Evolutionary conservation across 2,113 vertebrate genomes (phyloP).

Genomic region (Isurus oxyrinchus): DNA sequence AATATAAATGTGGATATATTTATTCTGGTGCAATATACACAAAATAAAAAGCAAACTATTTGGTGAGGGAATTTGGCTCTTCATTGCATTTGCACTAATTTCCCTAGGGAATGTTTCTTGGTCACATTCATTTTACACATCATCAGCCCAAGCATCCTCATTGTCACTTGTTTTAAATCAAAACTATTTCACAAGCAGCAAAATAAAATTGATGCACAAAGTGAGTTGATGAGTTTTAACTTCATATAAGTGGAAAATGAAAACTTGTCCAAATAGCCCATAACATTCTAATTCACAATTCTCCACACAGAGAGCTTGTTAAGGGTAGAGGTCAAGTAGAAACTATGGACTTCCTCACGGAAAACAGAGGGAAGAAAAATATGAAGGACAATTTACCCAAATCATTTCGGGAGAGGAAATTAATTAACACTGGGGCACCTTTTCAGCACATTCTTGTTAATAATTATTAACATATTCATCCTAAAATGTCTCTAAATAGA

Average conservation of each 20-base stretch:
- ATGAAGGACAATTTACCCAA: background rate
- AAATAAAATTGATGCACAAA: background rate
- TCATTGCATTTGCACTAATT: background rate
- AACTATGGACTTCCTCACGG: background rate
- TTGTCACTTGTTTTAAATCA: conserved; percentile 9
- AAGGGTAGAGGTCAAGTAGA: background rate
- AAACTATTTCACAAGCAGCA: background rate
- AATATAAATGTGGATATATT: background rate
- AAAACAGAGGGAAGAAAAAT: background rate
- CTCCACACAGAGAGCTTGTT: background rate
- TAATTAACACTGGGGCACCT: background rate
- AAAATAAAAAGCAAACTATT: background rate
- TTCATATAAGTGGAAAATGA: background rate
- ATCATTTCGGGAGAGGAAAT: too few relatives aligned
- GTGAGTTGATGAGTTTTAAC: background rate
- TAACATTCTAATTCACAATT: background rate
- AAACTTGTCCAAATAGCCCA: background rate
- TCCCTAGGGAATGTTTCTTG: background rate
- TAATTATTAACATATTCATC: background rate
- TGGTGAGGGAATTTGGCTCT: background rate
- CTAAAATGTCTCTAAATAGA: background rate
- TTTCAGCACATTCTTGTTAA: background rate
- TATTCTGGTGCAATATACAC: background rate
- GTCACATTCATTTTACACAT: conserved; percentile 33
- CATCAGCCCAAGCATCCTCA: background rate